A percentile compares a stretch with the other conserved stretches of the same genome.
These are phyloP conservation scores for Bolborhynchus lineola DNA, from an alignment of 2,113 vertebrate species.

Conservation along the genomic window DNA sequence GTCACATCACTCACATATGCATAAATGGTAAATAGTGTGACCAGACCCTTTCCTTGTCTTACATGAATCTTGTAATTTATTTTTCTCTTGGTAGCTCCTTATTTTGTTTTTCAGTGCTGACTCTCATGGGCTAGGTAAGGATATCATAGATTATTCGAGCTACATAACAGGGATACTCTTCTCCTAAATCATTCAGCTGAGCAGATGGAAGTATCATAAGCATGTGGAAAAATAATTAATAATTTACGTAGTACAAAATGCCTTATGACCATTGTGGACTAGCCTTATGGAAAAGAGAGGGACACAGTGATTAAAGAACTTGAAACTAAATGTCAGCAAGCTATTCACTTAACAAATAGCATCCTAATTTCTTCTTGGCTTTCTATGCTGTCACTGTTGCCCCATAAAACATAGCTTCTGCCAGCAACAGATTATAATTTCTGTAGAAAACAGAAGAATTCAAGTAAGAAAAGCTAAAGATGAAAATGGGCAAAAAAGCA, in stretches of 20 bases:
- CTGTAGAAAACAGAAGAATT: neutral
- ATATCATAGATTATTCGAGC: neutral
- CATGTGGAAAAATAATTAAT: conserved; percentile 1
- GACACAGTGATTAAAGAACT: neutral
- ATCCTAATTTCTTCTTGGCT: neutral
- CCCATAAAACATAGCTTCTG: neutral
- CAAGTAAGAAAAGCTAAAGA: neutral
- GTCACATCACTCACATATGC: neutral
- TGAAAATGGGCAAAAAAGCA: neutral
- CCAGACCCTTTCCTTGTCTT: neutral
- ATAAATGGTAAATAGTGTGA: neutral
- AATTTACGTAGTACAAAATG: conserved; percentile 59
- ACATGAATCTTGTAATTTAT: neutral
- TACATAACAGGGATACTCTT: neutral
- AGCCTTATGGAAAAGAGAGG: conserved; percentile 13
- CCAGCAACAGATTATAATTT: neutral
- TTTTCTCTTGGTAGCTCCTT: neutral
- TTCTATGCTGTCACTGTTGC: neutral
- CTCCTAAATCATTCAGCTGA: neutral
- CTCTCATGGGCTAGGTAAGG: neutral
- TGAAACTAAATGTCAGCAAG: conserved; percentile 20
- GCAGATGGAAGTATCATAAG: neutral
- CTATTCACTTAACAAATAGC: neutral
- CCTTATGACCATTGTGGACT: conserved; percentile 1
- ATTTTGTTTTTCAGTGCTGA: neutral